Evolutionary conservation across 2,888 invertebrate species (phyloP).

Genomic region (Escarpia spicata): DNA sequence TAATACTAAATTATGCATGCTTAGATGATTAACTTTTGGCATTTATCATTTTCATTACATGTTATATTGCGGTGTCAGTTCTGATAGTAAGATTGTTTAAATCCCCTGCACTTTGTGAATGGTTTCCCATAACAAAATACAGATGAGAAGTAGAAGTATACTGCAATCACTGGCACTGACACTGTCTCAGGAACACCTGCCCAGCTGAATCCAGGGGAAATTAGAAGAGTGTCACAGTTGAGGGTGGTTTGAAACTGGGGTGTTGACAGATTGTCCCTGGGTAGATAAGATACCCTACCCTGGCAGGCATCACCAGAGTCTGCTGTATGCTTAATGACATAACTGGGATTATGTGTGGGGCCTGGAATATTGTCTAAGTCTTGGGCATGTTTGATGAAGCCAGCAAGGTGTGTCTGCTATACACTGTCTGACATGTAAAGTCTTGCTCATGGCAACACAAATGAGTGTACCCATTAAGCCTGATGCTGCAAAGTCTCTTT

Average conservation of each 20-base stretch:
- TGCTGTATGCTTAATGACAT: slow-evolving; percentile 3
- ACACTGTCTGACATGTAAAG: background rate
- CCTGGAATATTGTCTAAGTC: slow-evolving; percentile 3
- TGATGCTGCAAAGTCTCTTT: background rate
- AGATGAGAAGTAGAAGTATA: background rate
- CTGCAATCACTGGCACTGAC: background rate
- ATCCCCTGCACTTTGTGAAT: background rate
- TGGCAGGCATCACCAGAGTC: background rate
- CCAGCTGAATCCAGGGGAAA: background rate
- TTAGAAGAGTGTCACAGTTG: slow-evolving; percentile 1
- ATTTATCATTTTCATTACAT: background rate
- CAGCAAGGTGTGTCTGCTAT: background rate
- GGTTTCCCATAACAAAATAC: too few species aligned
- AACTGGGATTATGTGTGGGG: background rate
- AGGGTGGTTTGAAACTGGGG: background rate
- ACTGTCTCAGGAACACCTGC: background rate
- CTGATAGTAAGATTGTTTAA: background rate
- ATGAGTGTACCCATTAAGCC: background rate
- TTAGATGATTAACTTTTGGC: background rate
- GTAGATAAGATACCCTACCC: slow-evolving; percentile 3
- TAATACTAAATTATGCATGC: too few species aligned
- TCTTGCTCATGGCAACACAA: background rate
- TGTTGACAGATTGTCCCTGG: background rate
- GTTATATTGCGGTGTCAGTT: background rate
- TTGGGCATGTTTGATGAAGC: slow-evolving; percentile 7